Percentiles rank a stretch among this genome's conserved stretches.
phyloP scores from a whole-genome alignment of 1,140 invertebrate species.

The Neotoxoptera formosana region DNA sequence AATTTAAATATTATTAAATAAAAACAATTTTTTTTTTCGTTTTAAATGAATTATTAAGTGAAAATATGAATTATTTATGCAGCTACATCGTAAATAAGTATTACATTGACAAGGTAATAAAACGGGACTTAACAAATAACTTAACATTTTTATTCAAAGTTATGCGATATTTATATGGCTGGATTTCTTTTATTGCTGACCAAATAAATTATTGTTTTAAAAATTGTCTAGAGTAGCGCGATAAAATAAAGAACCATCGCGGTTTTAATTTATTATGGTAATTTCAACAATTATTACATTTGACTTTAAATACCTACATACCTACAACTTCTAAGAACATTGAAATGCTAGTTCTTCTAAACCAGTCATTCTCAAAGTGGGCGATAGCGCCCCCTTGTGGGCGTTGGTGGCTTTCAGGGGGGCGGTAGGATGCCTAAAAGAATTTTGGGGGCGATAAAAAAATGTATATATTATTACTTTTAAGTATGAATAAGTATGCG shows the following conservation, averaged over 20 bases:
- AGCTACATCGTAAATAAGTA: neutral
- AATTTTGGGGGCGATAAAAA: no score
- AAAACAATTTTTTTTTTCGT: no score
- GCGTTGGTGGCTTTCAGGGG: no score
- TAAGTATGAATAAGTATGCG: no score
- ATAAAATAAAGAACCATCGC: neutral
- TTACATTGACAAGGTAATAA: neutral
- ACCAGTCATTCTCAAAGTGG: no score
- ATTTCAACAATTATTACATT: neutral
- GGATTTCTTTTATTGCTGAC: neutral
- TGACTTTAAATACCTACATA: no score
- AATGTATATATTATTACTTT: no score
- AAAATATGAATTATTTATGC: neutral
- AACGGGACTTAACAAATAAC: neutral
- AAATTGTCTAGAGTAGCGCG: neutral
- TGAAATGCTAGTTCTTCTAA: neutral
- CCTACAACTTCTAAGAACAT: neutral
- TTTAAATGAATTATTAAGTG: neutral
- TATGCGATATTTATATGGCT: neutral
- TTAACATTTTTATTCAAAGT: neutral
- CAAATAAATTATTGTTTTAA: neutral
- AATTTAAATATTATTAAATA: no score
- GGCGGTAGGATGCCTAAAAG: no score
- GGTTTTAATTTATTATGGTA: neutral
- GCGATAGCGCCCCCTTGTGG: no score